Evolutionary conservation across 1,140 invertebrate genomes (phyloP).

Genomic region (Oreohelix idahoensis): DNA sequence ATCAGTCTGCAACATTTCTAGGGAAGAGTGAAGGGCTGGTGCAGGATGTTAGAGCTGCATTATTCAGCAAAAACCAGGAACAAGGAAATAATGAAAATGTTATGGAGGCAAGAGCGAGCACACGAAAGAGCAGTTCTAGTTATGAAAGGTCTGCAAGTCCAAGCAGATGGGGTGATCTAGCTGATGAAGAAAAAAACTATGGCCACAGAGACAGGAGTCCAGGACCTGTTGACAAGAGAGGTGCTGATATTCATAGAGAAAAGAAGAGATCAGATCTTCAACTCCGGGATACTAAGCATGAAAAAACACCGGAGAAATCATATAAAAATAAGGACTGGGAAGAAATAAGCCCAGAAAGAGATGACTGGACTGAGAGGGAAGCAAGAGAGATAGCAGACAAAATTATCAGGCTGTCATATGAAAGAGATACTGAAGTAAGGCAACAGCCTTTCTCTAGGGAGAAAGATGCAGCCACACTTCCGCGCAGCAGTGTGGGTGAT

Average conservation of each 20-base stretch:
- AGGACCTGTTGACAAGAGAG: neutral
- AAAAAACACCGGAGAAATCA: neutral
- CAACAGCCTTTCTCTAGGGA: constrained; percentile 4
- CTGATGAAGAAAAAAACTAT: neutral
- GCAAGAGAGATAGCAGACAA: neutral
- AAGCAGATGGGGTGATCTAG: neutral
- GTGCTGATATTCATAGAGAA: neutral
- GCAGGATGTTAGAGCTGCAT: constrained; percentile 33
- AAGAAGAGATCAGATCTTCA: neutral
- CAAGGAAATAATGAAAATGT: constrained; percentile 2
- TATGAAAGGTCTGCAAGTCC: constrained; percentile 1
- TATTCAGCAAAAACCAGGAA: neutral
- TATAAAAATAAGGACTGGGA: neutral
- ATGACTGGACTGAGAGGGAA: neutral
- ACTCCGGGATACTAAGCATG: neutral
- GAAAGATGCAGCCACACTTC: neutral
- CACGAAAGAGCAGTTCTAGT: neutral
- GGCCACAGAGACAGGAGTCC: neutral
- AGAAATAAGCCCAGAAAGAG: constrained; percentile 6
- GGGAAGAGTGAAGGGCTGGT: constrained; percentile 48
- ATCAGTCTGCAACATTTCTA: constrained; percentile 67
- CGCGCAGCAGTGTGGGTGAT: neutral
- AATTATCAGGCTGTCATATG: neutral
- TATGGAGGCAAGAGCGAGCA: constrained; percentile 19
- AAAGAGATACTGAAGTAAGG: neutral